These are phyloP conservation scores for Cecidostiba fungosa DNA, from an alignment of 2,888 invertebrate species.

Conservation along the genomic window DNA sequence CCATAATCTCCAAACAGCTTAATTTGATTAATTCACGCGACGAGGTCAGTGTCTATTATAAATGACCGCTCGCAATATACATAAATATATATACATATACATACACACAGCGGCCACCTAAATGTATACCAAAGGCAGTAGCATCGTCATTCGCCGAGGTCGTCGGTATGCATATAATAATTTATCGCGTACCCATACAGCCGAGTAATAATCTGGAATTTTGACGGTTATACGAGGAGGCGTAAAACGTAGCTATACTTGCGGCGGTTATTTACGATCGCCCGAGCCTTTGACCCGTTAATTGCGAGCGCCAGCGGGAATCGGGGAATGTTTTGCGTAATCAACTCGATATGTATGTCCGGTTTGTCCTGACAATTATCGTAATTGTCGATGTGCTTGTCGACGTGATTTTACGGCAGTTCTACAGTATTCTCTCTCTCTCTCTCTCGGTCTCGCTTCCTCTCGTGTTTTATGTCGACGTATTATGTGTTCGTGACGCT, in stretches of 20 bases:
- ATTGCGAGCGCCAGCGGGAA: slow-evolving; percentile 26
- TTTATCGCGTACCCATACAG: slow-evolving; percentile 13
- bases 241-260: slow-evolving; percentile 28
- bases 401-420: neutral
- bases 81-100: neutral
- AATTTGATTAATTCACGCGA: slow-evolving; percentile 51
- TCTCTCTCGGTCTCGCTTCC: no score
- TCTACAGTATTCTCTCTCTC: neutral
- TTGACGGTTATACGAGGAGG: slow-evolving; percentile 45
- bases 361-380: slow-evolving; percentile 36
- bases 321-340: slow-evolving; percentile 30
- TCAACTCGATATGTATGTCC: slow-evolving; percentile 16
- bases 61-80: slow-evolving; percentile 29
- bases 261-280: slow-evolving; percentile 54
- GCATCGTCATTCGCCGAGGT: slow-evolving; percentile 16
- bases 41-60: slow-evolving; percentile 35
- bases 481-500: no score
- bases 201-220: slow-evolving; percentile 45
- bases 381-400: slow-evolving; percentile 27
- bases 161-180: slow-evolving; percentile 48
- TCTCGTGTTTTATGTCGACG: no score
- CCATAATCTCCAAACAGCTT: slow-evolving; percentile 28
- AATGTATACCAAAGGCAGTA: neutral
- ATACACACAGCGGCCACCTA: neutral
- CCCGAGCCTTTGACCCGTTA: slow-evolving; percentile 17